phyloP scores from a whole-genome alignment of 2,113 vertebrate genomes.

The Hyperopisus bebe region DNA sequence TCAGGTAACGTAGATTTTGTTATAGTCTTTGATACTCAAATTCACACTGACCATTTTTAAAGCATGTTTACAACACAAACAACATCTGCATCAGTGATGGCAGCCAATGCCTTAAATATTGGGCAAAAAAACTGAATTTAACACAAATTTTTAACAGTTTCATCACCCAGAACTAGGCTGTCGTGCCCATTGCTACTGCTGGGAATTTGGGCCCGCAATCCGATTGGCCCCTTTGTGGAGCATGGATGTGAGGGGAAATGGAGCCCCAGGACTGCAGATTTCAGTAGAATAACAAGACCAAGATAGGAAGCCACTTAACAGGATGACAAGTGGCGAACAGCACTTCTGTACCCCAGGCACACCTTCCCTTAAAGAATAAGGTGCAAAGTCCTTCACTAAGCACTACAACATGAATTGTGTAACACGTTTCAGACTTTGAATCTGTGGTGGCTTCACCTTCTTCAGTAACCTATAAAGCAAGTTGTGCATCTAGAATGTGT shows the following conservation, averaged over 20 bases:
- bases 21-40: background rate
- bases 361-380: slow-evolving; percentile 75
- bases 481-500: background rate
- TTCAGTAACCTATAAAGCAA: background rate
- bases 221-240: background rate
- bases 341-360: slow-evolving; percentile 59
- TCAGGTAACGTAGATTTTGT: background rate
- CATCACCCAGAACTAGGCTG: background rate
- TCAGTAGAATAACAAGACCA: slow-evolving; percentile 38
- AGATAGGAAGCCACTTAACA: slow-evolving; percentile 35
- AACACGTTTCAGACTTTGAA: slow-evolving; percentile 15
- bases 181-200: background rate
- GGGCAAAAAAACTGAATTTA: background rate
- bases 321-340: slow-evolving; percentile 45
- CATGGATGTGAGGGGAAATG: background rate
- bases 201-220: background rate
- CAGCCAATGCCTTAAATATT: background rate
- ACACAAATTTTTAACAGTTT: background rate
- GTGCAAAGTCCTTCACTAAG: slow-evolving; percentile 54
- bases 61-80: background rate
- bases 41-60: background rate
- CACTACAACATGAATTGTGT: slow-evolving; percentile 18
- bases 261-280: background rate
- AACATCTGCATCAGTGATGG: background rate
- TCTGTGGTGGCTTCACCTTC: background rate